A percentile compares a stretch with the other conserved stretches of the same genome.
Evolutionary conservation across 2,113 vertebrate species (phyloP).

Genomic region (Tricholaema leucomelas): DNA sequence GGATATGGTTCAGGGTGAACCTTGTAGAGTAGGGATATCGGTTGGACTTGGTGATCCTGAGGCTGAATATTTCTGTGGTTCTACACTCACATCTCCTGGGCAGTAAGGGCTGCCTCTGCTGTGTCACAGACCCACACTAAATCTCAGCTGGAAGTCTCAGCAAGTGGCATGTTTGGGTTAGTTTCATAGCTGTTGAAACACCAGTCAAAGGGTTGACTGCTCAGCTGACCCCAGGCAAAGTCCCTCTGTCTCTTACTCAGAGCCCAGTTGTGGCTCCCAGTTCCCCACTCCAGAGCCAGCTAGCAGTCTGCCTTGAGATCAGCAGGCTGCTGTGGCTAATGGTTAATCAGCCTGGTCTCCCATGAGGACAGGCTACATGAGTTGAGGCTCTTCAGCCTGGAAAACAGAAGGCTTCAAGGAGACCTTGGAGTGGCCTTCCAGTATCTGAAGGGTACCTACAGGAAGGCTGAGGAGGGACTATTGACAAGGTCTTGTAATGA

Average conservation of each 20-base stretch:
- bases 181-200: background rate
- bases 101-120: background rate
- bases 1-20: no score
- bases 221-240: background rate
- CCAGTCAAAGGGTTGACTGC: background rate
- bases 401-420: no score
- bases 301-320: background rate
- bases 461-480: no score
- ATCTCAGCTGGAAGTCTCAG: background rate
- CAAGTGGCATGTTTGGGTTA: background rate
- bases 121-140: background rate
- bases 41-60: no score
- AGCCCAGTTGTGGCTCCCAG: accelerated
- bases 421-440: no score
- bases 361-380: no score
- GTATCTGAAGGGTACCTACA: no score
- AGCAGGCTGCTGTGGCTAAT: constrained; percentile 7
- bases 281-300: background rate
- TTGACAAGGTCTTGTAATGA: no score
- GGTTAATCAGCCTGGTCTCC: background rate
- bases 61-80: background rate
- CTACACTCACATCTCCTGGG: background rate
- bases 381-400: no score
- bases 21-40: no score
- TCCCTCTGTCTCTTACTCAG: background rate